These are phyloP conservation scores for Catharus minimus DNA, from an alignment of 2,113 vertebrate genomes.

Conservation along the genomic window DNA sequence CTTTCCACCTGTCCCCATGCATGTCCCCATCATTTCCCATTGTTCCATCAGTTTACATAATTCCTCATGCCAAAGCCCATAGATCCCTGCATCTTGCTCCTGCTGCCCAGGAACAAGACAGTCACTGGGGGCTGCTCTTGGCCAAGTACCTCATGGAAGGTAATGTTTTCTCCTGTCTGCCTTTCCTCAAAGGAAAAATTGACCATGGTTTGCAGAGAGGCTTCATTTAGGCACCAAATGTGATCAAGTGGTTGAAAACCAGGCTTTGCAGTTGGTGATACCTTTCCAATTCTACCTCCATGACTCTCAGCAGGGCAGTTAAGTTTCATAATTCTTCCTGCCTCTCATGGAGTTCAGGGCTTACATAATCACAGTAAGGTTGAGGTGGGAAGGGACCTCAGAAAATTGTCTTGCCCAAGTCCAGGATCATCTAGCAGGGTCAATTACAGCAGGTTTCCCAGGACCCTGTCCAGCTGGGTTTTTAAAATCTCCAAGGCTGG, in stretches of 20 bases:
- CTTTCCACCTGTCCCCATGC: neutral
- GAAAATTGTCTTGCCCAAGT: fast-evolving
- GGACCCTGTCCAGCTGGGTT: fast-evolving
- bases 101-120: neutral
- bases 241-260: neutral
- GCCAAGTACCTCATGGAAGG: neutral
- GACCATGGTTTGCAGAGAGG: neutral
- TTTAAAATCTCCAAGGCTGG: neutral
- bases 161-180: neutral
- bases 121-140: neutral
- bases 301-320: neutral
- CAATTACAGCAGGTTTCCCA: neutral
- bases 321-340: neutral
- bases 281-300: neutral
- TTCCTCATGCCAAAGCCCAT: neutral
- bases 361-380: neutral
- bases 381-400: neutral
- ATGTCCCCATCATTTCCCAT: neutral
- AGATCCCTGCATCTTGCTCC: neutral
- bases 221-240: neutral
- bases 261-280: neutral
- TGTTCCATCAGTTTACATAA: neutral
- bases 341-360: neutral
- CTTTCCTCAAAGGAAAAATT: neutral
- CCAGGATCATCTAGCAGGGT: neutral